Evolutionary conservation across 2,113 vertebrate genomes (phyloP), one percentile per base, ranked within the genome.

Genomic region (Pleuronectes platessa): DNA sequence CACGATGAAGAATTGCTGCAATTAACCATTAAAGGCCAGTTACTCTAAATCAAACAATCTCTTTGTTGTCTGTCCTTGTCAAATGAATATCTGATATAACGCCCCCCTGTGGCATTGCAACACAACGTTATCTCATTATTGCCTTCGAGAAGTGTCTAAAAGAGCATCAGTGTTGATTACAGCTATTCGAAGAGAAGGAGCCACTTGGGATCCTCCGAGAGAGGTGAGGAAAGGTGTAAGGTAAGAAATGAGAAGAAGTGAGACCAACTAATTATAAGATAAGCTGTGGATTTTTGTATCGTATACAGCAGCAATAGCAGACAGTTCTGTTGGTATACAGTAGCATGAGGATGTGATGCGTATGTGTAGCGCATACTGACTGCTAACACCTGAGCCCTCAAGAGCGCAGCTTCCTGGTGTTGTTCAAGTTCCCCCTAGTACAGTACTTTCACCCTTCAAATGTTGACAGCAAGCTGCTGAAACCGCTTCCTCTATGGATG

Each of bases 101-200:
- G 11, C 64, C 84, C 80, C 76, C 85, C 79, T 37, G 53, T 81
- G 83, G 82, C 77, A 82, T 2, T 21, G 68, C 84, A 90, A 88
- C 91, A 79, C 90, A 90, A 89, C 88, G 68, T 84, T 81, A 83
- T 86, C 83, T 87, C 84, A 92, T 90, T 83, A 87, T 87, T 86
- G 86, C 76, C 68, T 76, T 64, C 26, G 67, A 86, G 82, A 87
- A 61, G 84, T 85, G 75, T 72, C 82, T 82, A 40, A 23, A 42
- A 77, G 72, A 81, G 74, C 64, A 81, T 83, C 83, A 81, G 86
- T 77, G 90, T 84, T 91, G 92, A 93, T 91, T 91, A 91, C 86
- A 83, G 85, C 76, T 92, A 76, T 88, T 84, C 85, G 76, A 80
- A 56, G 20, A 68, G 82, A 81, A 69, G 73, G 66, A 76, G 83